Conservation (phyloP, 2,888 invertebrate genomes). For the Mantis religiosa region DNA sequence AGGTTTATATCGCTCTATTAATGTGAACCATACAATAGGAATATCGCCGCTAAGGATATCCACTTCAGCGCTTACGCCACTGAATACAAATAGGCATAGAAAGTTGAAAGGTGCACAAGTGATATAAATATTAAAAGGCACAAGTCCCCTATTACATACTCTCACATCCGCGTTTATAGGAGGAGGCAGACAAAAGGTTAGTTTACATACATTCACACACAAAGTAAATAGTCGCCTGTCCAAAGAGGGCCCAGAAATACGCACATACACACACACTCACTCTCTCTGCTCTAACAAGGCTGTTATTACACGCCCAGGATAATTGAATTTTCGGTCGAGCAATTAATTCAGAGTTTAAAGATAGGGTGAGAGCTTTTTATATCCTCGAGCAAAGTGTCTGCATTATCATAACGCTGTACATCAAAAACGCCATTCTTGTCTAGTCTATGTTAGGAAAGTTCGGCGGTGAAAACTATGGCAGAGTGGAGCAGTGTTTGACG, state of each 20-base stretch:
- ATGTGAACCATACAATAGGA: no score
- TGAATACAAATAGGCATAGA: background rate
- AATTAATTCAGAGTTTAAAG: background rate
- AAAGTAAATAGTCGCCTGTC: background rate
- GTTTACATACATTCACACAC: background rate
- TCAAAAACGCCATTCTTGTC: background rate
- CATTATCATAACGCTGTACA: background rate
- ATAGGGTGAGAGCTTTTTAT: background rate
- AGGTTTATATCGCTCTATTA: no score
- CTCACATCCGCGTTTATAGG: background rate
- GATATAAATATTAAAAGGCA: background rate
- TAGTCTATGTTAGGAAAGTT: background rate
- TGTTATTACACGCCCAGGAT: constrained; percentile 1
- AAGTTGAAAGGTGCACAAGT: background rate
- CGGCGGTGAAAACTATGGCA: background rate
- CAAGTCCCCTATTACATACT: background rate
- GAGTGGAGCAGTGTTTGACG: background rate
- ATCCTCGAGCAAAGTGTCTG: background rate
- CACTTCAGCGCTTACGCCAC: background rate
- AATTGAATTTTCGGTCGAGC: background rate
- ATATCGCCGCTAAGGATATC: no score
- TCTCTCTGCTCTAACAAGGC: background rate
- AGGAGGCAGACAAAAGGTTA: background rate
- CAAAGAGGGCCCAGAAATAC: background rate
- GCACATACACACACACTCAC: background rate